Base-by-base conservation (phyloP, 1,140 invertebrate genomes). In the Ptiloglossa arizonensis region DNA sequence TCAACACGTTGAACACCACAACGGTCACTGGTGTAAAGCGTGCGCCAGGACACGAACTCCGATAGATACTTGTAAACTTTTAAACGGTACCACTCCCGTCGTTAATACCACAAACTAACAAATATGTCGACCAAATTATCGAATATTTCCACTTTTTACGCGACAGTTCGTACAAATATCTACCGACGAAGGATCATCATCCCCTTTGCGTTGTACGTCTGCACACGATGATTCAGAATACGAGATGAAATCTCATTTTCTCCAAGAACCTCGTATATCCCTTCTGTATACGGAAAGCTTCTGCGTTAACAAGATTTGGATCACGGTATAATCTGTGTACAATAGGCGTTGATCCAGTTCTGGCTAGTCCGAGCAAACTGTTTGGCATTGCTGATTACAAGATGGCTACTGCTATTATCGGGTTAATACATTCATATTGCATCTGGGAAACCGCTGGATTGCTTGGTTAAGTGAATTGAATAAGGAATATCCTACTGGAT, bases 221-320 rank as follows among this genome's bases (percentile, higher is more conserved):
- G n/a, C 35, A 0, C 9, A 46, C 13, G 41, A 5, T 24, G 15
- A 35, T 35, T 48, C 41, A 1, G n/a, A 19, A 19, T 19, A 17
- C 5, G 8, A 29, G n/a, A 54, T 11, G 13, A 44, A 67, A 67
- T 56, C 19, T 32, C 11, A 57, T 27, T 54, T 67, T 13, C 15
- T 2, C 64, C 41, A 15, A 5, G 29, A 56, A 50, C 35, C 3
- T 2, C 8, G 11, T 29, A 5, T n/a, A n/a, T 24, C 3, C 4
- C 19, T 5, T 9, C 29, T 57, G 64, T 68, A 19, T 38, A 27
- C 9, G n/a, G 15, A n/a, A 67, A 67, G 38, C 63, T 68, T 68
- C 32, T n/a, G 35, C 52, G 50, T 75, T 75, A 75, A 75, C 64
- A 46, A 46, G 72, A 68, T 68, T 66, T 68, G 68, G 72, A 75